phyloP scores from a whole-genome alignment of 1,140 invertebrate genomes.

The Pararge aegeria region DNA sequence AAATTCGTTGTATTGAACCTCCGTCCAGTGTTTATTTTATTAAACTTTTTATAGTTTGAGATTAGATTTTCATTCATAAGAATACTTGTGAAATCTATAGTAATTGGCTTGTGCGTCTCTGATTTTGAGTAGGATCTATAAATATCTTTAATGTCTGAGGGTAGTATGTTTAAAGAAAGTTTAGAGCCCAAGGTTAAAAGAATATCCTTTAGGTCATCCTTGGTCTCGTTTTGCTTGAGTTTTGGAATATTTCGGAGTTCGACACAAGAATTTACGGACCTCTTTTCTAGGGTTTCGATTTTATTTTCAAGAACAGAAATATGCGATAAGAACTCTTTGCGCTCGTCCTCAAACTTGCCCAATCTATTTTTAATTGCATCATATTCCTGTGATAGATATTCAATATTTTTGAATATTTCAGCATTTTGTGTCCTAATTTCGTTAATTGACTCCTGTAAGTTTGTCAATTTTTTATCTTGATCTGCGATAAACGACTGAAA shows the following conservation, averaged over 20 bases:
- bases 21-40: slow-evolving; percentile 11
- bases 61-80: slow-evolving; percentile 18
- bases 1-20: slow-evolving; percentile 13
- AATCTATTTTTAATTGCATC: slow-evolving; percentile 17
- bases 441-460: slow-evolving; percentile 10
- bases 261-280: slow-evolving; percentile 5
- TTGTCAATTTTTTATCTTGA: slow-evolving; percentile 13
- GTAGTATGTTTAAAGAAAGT: too few species aligned
- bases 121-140: slow-evolving; percentile 17
- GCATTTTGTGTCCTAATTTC: slow-evolving; percentile 12
- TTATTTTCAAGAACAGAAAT: slow-evolving; percentile 17
- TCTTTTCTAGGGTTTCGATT: slow-evolving; percentile 11
- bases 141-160: too few species aligned
- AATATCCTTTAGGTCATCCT: slow-evolving; percentile 15
- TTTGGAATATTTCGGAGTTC: slow-evolving; percentile 16
- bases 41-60: slow-evolving; percentile 15
- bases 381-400: slow-evolving; percentile 14
- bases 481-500: slow-evolving; percentile 1
- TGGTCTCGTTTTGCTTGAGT: slow-evolving; percentile 14
- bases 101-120: slow-evolving; percentile 12
- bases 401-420: slow-evolving; percentile 9
- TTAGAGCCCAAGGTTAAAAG: slow-evolving; percentile 12
- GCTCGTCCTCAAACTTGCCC: slow-evolving; percentile 13
- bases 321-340: slow-evolving; percentile 1
- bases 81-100: slow-evolving; percentile 17